Base-by-base conservation (phyloP, 2,888 invertebrate genomes). In the Corbicula japonica region DNA sequence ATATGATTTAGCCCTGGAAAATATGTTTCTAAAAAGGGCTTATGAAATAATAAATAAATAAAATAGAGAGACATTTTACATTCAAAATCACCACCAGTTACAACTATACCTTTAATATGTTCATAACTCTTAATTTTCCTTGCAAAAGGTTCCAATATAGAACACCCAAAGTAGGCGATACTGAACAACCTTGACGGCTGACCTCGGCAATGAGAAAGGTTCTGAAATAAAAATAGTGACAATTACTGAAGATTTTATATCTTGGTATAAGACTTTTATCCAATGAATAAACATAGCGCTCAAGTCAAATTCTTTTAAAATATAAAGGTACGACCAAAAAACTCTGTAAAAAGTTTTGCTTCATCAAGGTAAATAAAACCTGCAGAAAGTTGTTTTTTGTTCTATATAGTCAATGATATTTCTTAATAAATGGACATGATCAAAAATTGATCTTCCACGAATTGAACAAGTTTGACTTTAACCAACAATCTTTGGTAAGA, bases 261-360 rank as follows among this genome's bases (percentile, higher is more conserved):
- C n/a, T n/a, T n/a, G 66, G 46, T 87, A 86, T 48, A 86, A 74
- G 28, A 86, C 73, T 41, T 72, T 74, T 21, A 87, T 76, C 76
- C 80, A 82, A 23, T 76, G 44, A 23, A 82, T 70, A 35, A 86
- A 78, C 44, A 65, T 28, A 23, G 76, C 44, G 32, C 81, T 74
- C 76, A 87, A 84, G 8, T 84, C 84, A 65, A 80, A 85, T 5
- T 61, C 30, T 23, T 63, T 10, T 26, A 87, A 48, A n/a, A 63
- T 65, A 44, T 76, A 48, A 69, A 86, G 15, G 60, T 65, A 86
- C 26, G 74, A 60, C 60, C 82, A 80, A 46, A 62, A 73, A 10
- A 85, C 85, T 46, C 85, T 62, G 50, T 86, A 83, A 34, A 86
- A 87, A 8, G 84, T 83, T 86, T 87, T 52, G 76, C 82, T 68